A percentile compares a stretch with the other conserved stretches of the same genome.
Evolutionary conservation across 92 coral and sea anemone species (phyloP).

Genomic region (Epizoanthus rinbou): DNA sequence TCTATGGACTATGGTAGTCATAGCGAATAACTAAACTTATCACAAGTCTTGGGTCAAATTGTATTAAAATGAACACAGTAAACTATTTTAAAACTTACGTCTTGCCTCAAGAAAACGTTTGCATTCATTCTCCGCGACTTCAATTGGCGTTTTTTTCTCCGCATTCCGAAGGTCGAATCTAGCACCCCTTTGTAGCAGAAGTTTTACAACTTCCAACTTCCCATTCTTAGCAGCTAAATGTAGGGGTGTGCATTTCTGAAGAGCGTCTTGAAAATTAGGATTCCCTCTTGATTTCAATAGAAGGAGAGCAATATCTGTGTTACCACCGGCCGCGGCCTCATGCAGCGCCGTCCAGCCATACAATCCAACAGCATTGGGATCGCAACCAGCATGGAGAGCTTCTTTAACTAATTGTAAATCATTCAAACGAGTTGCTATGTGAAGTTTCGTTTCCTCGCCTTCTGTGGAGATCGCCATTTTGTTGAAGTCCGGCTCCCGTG

Average conservation of each 20-base stretch:
- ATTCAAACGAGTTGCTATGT: slow-evolving; percentile 57
- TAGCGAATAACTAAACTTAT: no score
- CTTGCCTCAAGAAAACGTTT: slow-evolving; percentile 60
- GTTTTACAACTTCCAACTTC: slow-evolving; percentile 59
- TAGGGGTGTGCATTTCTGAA: slow-evolving; percentile 54
- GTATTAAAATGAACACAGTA: neutral
- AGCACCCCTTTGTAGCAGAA: slow-evolving; percentile 65
- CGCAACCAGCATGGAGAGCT: slow-evolving; percentile 59
- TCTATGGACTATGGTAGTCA: no score
- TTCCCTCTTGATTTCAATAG: slow-evolving; percentile 67
- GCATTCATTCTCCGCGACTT: slow-evolving; percentile 68
- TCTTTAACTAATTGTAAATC: slow-evolving; percentile 56
- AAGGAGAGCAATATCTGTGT: slow-evolving; percentile 40
- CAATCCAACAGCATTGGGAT: slow-evolving; percentile 60
- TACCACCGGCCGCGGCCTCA: slow-evolving; percentile 67
- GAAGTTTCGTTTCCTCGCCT: slow-evolving; percentile 65
- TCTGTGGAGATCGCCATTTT: slow-evolving; percentile 72
- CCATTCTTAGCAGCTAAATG: slow-evolving; percentile 74
- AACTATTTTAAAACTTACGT: slow-evolving; percentile 55
- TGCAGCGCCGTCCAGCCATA: slow-evolving; percentile 79
- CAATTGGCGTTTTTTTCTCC: slow-evolving; percentile 71
- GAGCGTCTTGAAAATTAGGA: slow-evolving; percentile 65
- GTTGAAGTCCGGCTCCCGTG: neutral
- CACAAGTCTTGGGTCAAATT: no score
- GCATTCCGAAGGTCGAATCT: slow-evolving; percentile 56